A percentile compares a stretch with the other conserved stretches of the same genome.
These are phyloP conservation scores for Drosophila nigromelanica DNA, from an alignment of 1,140 invertebrate species.

Conservation along the genomic window DNA sequence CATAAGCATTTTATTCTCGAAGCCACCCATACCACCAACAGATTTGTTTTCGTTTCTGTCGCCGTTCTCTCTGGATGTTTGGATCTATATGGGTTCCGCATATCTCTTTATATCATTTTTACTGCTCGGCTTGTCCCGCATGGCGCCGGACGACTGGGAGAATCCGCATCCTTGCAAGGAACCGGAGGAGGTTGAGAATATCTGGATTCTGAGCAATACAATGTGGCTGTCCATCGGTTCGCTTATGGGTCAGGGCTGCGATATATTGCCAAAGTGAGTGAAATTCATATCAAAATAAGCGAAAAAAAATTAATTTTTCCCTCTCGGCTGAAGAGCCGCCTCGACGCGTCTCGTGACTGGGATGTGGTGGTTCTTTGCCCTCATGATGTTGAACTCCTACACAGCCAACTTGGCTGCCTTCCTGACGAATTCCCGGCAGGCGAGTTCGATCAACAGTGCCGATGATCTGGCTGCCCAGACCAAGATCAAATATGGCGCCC, in stretches of 20 bases:
- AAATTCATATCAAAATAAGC: too few species aligned
- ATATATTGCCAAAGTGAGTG: conserved; percentile 87
- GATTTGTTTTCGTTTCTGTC: conserved; percentile 94
- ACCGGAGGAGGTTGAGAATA: conserved; percentile 92
- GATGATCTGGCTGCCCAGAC: conserved; percentile 95
- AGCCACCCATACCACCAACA: conserved; percentile 88
- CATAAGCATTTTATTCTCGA: conserved; percentile 92
- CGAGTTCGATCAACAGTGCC: conserved; percentile 92
- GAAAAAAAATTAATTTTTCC: conserved; percentile 85
- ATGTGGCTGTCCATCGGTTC: conserved; percentile 92
- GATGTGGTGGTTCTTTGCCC: conserved; percentile 98
- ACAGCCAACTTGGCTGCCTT: conserved; percentile 98
- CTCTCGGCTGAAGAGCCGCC: conserved; percentile 87
- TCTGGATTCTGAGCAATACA: conserved; percentile 90
- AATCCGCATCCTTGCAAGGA: conserved; percentile 94
- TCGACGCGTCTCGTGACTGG: conserved; percentile 92
- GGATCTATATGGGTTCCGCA: conserved; percentile 95
- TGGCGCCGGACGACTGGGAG: conserved; percentile 95
- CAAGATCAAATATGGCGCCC: conserved; percentile 94
- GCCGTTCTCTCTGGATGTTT: conserved; percentile 95
- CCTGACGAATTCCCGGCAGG: conserved; percentile 93
- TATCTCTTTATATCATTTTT: conserved; percentile 93
- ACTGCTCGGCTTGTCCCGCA: conserved; percentile 89
- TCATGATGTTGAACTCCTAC: conserved; percentile 98
- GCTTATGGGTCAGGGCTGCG: conserved; percentile 92